Evolutionary conservation across 1,140 invertebrate genomes (phyloP).

Genomic region (Ctenoplectra terminalis): DNA sequence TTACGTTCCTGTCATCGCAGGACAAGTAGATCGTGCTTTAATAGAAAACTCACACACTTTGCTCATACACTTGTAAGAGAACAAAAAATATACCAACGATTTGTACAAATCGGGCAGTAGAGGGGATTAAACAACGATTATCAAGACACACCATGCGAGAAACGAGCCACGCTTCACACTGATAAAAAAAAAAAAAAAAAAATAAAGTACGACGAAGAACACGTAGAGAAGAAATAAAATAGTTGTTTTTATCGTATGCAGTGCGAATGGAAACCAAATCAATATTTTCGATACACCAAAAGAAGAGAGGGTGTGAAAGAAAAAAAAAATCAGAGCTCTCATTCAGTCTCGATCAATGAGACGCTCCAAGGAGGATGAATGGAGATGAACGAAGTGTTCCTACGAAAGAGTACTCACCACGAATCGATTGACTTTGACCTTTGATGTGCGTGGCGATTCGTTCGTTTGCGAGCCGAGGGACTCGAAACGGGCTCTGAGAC

Average conservation of each 20-base stretch:
- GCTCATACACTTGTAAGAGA: background rate
- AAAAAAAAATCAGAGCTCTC: background rate
- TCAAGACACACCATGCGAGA: slow-evolving; percentile 28
- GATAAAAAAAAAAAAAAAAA: slow-evolving; percentile 4
- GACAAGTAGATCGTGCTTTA: background rate
- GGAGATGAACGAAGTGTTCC: slow-evolving; percentile 1
- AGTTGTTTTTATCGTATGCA: slow-evolving; percentile 11
- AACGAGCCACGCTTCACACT: slow-evolving; percentile 2
- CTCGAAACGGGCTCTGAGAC: slow-evolving; percentile 93
- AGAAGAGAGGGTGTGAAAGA: too few relatives aligned
- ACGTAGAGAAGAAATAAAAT: background rate
- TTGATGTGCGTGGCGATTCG: slow-evolving; percentile 82
- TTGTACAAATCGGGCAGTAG: background rate
- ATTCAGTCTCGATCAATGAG: background rate
- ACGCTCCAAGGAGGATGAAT: background rate
- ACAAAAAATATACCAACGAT: background rate
- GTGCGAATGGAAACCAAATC: background rate
- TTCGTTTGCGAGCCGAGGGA: slow-evolving; percentile 86
- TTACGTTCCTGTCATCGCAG: background rate
- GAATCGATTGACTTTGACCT: slow-evolving; percentile 92
- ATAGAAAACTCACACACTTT: background rate
- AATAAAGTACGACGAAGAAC: background rate
- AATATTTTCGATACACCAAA: background rate
- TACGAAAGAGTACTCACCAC: slow-evolving; percentile 86
- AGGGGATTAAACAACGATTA: background rate